A percentile compares a stretch with the other conserved stretches of the same genome.
Evolutionary conservation across 2,888 invertebrate genomes (phyloP).

Genomic region (Drosophila demipolita): DNA sequence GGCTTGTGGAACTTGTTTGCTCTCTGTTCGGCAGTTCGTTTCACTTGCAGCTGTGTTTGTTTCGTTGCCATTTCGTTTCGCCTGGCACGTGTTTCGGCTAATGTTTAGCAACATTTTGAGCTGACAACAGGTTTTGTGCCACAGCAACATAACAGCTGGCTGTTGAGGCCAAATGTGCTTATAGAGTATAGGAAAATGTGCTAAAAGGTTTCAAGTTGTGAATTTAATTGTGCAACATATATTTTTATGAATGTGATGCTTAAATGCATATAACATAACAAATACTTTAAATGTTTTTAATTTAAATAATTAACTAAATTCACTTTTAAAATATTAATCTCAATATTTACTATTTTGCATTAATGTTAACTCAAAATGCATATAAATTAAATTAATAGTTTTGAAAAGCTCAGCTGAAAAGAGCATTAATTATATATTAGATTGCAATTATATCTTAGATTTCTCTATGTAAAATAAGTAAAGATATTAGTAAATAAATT

Average conservation of each 20-base stretch:
- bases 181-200: too few relatives aligned
- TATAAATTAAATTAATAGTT: too few relatives aligned
- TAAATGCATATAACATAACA: background rate
- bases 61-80: slow-evolving; percentile 29
- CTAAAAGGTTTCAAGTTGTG: background rate
- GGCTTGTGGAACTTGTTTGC: slow-evolving; percentile 51
- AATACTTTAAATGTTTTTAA: background rate
- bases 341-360: background rate
- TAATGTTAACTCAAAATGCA: background rate
- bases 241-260: background rate
- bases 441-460: background rate
- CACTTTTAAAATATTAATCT: background rate
- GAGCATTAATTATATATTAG: too few relatives aligned
- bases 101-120: slow-evolving; percentile 49
- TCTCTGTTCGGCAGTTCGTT: slow-evolving; percentile 7
- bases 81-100: slow-evolving; percentile 37
- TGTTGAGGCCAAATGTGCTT: background rate
- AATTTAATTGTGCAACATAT: background rate
- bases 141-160: slow-evolving; percentile 28
- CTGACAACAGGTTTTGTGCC: slow-evolving; percentile 51
- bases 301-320: background rate
- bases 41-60: slow-evolving; percentile 35
- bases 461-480: rapidly evolving
- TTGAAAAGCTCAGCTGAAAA: background rate
- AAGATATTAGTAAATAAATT: background rate